Evolutionary conservation across 2,113 vertebrate species (phyloP).

Genomic region (Barnardius zonarius): DNA sequence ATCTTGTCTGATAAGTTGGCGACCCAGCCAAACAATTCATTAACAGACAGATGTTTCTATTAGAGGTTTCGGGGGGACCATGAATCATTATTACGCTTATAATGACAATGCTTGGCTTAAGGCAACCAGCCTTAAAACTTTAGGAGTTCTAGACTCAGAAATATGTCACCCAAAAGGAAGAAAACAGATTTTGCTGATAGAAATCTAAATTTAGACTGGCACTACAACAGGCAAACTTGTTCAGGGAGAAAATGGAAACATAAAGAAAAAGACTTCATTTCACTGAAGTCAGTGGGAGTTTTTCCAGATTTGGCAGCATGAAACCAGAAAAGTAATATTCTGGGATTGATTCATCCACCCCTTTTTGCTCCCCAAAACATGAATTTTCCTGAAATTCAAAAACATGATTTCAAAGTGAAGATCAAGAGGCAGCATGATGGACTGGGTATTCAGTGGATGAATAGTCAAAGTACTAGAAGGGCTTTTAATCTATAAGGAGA

Average conservation of each 20-base stretch:
- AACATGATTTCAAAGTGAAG: background rate
- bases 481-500: background rate
- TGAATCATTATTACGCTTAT: background rate
- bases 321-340: background rate
- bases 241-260: background rate
- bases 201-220: background rate
- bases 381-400: background rate
- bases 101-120: background rate
- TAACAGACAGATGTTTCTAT: background rate
- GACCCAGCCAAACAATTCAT: background rate
- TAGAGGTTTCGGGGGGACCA: background rate
- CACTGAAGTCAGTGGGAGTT: background rate
- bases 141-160: background rate
- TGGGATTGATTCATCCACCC: background rate
- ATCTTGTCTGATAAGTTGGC: background rate
- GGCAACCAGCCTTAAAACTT: background rate
- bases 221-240: background rate
- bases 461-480: background rate
- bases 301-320: background rate
- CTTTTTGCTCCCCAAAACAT: background rate
- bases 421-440: background rate
- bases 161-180: background rate
- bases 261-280: background rate
- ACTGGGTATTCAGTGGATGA: background rate
- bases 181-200: background rate